A percentile compares a stretch with the other conserved stretches of the same genome.
Conservation (phyloP, 1,140 invertebrate genomes). For the Drosophila serrata region DNA sequence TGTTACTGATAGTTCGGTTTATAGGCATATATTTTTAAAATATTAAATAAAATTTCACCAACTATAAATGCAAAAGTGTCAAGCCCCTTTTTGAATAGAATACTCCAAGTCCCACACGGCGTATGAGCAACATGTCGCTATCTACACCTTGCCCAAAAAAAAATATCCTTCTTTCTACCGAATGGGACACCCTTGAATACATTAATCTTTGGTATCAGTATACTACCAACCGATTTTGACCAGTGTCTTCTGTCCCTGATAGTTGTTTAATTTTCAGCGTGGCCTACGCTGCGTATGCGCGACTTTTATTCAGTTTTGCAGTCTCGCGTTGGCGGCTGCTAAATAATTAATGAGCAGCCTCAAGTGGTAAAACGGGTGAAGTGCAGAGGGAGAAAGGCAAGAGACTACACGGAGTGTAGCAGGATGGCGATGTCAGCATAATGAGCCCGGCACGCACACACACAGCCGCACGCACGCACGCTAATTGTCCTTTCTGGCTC, state of each 20-base stretch:
- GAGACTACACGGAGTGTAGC: background rate
- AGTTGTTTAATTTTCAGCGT: conserved; percentile 64
- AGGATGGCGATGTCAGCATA: conserved; percentile 67
- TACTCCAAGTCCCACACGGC: background rate
- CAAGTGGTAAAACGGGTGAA: conserved; percentile 42
- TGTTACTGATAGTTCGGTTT: no score
- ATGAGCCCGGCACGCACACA: conserved; percentile 53
- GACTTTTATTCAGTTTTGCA: conserved; percentile 72
- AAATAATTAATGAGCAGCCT: conserved; percentile 78
- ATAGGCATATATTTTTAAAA: background rate
- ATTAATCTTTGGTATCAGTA: background rate
- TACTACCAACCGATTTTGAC: conserved; percentile 7
- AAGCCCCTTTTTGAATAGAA: no score
- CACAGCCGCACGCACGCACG: conserved; percentile 22
- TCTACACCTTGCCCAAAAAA: background rate
- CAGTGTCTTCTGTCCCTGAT: conserved; percentile 19
- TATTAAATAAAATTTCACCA: background rate
- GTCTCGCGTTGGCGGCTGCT: conserved; percentile 62
- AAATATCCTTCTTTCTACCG: no score
- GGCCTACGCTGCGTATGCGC: conserved; percentile 69
- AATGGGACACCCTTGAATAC: background rate
- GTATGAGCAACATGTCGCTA: conserved; percentile 1
- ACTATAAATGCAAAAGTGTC: background rate
- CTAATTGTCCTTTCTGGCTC: conserved; percentile 62
- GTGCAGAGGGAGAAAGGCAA: background rate